Evolutionary conservation across 1,140 invertebrate genomes (phyloP).

Genomic region (Zaprionus gabonicus): DNA sequence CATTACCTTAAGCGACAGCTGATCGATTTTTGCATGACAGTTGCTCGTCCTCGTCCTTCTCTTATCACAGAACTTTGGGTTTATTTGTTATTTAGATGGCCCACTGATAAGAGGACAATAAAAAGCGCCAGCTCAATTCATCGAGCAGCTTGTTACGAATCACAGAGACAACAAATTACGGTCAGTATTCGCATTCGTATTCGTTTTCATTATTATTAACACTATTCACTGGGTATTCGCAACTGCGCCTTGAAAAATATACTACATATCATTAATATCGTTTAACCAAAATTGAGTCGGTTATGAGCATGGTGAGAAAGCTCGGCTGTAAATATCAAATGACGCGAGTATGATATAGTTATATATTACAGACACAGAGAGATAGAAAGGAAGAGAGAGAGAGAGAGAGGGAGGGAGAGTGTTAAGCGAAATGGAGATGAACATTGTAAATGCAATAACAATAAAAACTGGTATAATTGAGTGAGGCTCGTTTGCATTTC

Average conservation of each 20-base stretch:
- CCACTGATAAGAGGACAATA: conserved; percentile 28
- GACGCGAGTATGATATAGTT: conserved; percentile 33
- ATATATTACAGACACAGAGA: background rate
- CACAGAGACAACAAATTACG: conserved; percentile 28
- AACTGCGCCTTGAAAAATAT: conserved; percentile 48
- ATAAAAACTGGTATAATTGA: conserved; percentile 71
- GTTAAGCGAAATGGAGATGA: background rate
- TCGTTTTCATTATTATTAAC: background rate
- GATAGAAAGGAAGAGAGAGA: background rate
- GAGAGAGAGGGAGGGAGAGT: conserved; percentile 8
- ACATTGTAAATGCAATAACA: conserved; percentile 65
- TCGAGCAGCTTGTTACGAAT: conserved; percentile 37
- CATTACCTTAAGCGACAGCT: conserved; percentile 70
- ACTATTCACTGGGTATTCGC: conserved; percentile 1
- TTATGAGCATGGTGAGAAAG: conserved; percentile 10
- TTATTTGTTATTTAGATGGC: conserved; percentile 27
- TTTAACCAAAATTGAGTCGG: conserved; percentile 47
- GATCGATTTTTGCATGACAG: conserved; percentile 76
- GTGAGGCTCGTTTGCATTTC: conserved; percentile 40
- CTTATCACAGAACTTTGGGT: conserved; percentile 22
- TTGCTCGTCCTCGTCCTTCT: conserved; percentile 21
- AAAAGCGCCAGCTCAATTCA: conserved; percentile 27
- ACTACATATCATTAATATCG: conserved; percentile 48
- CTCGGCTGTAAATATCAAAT: conserved; percentile 49
- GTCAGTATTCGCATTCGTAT: background rate